Conservation (phyloP, 2,797 vertebrate genomes). For the Pipistrellus nathusii region DNA sequence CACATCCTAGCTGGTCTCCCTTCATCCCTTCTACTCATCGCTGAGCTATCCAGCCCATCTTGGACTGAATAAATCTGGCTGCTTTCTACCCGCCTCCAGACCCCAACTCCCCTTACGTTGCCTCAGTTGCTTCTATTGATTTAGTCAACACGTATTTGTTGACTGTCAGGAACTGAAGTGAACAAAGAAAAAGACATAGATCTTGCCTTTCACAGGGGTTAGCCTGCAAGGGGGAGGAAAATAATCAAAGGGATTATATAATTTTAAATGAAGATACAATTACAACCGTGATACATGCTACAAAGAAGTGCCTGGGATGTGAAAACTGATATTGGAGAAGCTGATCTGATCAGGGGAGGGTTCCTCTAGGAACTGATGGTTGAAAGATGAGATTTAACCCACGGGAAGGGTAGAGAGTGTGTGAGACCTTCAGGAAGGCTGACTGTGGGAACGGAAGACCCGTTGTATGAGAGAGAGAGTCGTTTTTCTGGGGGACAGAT, state of each 20-base stretch:
- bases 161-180: not conserved
- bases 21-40: not conserved
- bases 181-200: not conserved
- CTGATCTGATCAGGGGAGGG: not conserved
- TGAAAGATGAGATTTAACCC: not conserved
- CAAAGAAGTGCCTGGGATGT: not conserved
- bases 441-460: too few species aligned
- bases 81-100: not conserved
- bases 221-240: not conserved
- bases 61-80: not conserved
- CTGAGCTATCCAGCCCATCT: not conserved
- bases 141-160: not conserved
- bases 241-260: not conserved
- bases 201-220: not conserved
- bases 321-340: not conserved
- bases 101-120: not conserved
- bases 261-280: not conserved
- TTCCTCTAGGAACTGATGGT: not conserved
- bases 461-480: too few species aligned
- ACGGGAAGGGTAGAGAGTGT: not conserved
- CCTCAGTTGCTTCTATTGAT: not conserved
- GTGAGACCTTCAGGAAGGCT: not conserved
- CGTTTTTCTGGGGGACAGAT: too few species aligned
- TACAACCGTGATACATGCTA: not conserved
- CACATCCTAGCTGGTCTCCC: not conserved